A percentile compares a stretch with the other conserved stretches of the same genome.
phyloP scores from a whole-genome alignment of 92 coral and sea anemone genomes.

The Diadumene lineata region DNA sequence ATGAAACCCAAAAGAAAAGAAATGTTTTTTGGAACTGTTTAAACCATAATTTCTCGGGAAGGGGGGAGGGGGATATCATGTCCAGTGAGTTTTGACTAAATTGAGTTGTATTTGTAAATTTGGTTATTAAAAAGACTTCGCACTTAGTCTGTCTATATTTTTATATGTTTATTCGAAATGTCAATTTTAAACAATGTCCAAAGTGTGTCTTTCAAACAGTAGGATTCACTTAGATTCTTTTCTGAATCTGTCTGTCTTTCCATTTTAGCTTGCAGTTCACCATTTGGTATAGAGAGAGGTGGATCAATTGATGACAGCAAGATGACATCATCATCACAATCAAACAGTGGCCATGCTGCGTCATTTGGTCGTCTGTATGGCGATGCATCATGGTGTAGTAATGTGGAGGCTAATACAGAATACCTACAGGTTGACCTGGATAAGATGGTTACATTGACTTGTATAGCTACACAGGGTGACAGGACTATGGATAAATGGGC shows the following conservation, averaged over 20 bases:
- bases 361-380: conserved; percentile 44
- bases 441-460: conserved; percentile 31
- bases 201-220: too few relatives aligned
- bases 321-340: conserved; percentile 24
- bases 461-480: conserved; percentile 47
- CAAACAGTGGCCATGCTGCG: conserved; percentile 20
- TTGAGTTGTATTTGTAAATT: too few relatives aligned
- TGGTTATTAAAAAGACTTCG: too few relatives aligned
- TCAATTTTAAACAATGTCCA: too few relatives aligned
- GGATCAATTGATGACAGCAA: not conserved
- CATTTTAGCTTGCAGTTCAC: conserved; percentile 16
- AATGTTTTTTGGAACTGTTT: too few relatives aligned
- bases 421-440: conserved; percentile 35
- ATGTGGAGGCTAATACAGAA: conserved; percentile 13
- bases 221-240: too few relatives aligned
- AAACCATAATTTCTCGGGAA: too few relatives aligned
- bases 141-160: too few relatives aligned
- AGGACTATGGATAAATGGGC: conserved; percentile 37
- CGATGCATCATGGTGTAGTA: conserved; percentile 35
- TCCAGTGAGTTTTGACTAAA: too few relatives aligned
- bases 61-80: too few relatives aligned
- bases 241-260: not conserved
- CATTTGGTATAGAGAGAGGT: conserved; percentile 24
- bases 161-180: too few relatives aligned
- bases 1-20: too few relatives aligned